Evolutionary conservation across 2,113 vertebrate species (phyloP).

Genomic region (Sus scrofa): T2T-Sscrofa CM000820.6:110946501-110947000

Average conservation of each 20-base stretch:
- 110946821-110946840: slow-evolving; percentile 14
- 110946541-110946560: neutral
- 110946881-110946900: neutral
- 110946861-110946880: neutral
- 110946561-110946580: neutral
- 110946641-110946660: neutral
- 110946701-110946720: neutral
- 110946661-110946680: neutral
- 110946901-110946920: neutral
- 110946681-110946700: neutral
- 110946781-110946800: neutral
- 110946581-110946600: neutral
- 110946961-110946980: neutral
- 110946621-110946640: neutral
- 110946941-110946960: slow-evolving; percentile 12
- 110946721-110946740: neutral
- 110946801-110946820: slow-evolving; percentile 35
- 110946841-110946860: slow-evolving; percentile 36
- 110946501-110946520: neutral
- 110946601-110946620: neutral
- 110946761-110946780: neutral
- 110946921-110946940: slow-evolving; percentile 52
- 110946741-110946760: neutral
- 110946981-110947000: neutral
- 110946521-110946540: neutral